These are phyloP conservation scores for Molorchus minor DNA, from an alignment of 2,888 invertebrate genomes.

Conservation along the genomic window DNA sequence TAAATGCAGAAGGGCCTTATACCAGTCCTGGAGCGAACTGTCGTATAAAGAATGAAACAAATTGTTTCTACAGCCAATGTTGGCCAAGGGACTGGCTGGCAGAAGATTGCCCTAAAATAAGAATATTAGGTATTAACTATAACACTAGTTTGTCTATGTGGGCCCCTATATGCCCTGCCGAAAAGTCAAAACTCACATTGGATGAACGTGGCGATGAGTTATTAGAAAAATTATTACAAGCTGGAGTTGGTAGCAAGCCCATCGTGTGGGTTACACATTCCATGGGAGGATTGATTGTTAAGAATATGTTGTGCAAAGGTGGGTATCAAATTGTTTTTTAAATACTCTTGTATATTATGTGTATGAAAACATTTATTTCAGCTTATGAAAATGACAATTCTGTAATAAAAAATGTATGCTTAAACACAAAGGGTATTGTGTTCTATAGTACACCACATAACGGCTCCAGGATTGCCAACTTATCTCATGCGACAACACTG, in stretches of 20 bases:
- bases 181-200: slow-evolving; percentile 67
- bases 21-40: slow-evolving; percentile 39
- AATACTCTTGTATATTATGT: neutral
- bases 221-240: slow-evolving; percentile 71
- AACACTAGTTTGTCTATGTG: slow-evolving; percentile 85
- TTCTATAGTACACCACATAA: slow-evolving; percentile 92
- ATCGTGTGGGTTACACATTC: slow-evolving; percentile 94
- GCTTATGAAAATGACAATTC: slow-evolving; percentile 61
- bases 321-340: slow-evolving; percentile 30
- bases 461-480: slow-evolving; percentile 81
- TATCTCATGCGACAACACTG: slow-evolving; percentile 79
- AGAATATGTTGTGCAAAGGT: slow-evolving; percentile 81
- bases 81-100: slow-evolving; percentile 97
- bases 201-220: slow-evolving; percentile 74
- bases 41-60: slow-evolving; percentile 30
- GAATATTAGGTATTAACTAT: slow-evolving; percentile 79
- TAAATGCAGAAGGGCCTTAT: slow-evolving; percentile 49
- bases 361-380: slow-evolving; percentile 42
- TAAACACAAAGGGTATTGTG: slow-evolving; percentile 81
- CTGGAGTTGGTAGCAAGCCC: slow-evolving; percentile 84
- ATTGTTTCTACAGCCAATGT: slow-evolving; percentile 71
- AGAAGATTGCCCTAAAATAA: slow-evolving; percentile 75
- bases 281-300: slow-evolving; percentile 94
- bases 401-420: slow-evolving; percentile 67
- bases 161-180: slow-evolving; percentile 75